Conservation (phyloP, 2,797 vertebrate species). For the Poeciliopsis turneri region DNA sequence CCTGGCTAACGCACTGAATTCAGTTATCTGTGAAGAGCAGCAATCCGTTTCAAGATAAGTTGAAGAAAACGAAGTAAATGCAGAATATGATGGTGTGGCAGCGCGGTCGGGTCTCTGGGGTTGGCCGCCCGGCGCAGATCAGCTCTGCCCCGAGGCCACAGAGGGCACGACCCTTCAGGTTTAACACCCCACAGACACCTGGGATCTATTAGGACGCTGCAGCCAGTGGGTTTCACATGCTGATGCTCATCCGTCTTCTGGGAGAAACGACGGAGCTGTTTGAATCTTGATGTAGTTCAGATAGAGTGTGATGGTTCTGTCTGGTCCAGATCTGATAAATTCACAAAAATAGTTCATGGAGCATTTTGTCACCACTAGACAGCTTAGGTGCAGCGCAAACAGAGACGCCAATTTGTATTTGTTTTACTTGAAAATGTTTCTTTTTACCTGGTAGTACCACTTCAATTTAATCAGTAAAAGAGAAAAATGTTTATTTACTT, state of each 20-base stretch:
- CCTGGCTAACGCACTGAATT: slow-evolving; percentile 28
- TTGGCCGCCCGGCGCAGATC: slow-evolving; percentile 53
- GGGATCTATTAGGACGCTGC: slow-evolving; percentile 67
- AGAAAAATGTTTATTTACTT: no score
- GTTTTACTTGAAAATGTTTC: no score
- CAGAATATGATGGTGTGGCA: slow-evolving; percentile 64
- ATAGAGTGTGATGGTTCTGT: no score
- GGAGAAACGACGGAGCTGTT: slow-evolving; percentile 44
- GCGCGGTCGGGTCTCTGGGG: slow-evolving; percentile 56
- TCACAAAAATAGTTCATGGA: no score
- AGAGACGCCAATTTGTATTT: no score
- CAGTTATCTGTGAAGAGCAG: slow-evolving; percentile 18
- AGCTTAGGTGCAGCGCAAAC: no score
- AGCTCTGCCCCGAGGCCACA: slow-evolving; percentile 53
- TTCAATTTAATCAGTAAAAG: no score
- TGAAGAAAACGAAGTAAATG: slow-evolving; percentile 53
- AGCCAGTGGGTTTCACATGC: slow-evolving; percentile 49
- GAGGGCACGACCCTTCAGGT: slow-evolving; percentile 64
- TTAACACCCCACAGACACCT: slow-evolving; percentile 77
- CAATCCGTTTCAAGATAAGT: slow-evolving; percentile 35
- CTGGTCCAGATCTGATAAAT: no score
- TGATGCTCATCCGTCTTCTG: slow-evolving; percentile 67
- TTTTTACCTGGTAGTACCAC: no score
- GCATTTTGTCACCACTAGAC: no score
- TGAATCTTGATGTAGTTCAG: slow-evolving; percentile 59